Evolutionary conservation across 2,797 vertebrate genomes (phyloP).

Genomic region (Australoheros facetus): DNA sequence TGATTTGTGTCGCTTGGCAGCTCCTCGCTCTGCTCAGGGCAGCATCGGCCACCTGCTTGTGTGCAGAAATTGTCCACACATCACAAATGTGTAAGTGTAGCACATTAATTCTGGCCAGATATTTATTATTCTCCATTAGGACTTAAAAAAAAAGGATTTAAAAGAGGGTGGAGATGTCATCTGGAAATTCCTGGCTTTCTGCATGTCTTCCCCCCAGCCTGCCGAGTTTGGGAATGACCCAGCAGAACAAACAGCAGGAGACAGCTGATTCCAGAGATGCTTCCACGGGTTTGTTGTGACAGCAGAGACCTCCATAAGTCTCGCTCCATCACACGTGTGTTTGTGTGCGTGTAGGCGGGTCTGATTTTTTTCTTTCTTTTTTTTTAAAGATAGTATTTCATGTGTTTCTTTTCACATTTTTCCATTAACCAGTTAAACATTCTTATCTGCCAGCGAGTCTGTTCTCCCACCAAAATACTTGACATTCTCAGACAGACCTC

Average conservation of each 20-base stretch:
- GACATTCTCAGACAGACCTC: slow-evolving; percentile 50
- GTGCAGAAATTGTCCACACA: not conserved
- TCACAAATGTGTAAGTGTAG: slow-evolving; percentile 1
- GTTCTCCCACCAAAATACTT: slow-evolving; percentile 35
- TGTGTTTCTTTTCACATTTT: not conserved
- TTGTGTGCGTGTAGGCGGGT: not conserved
- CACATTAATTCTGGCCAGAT: not conserved
- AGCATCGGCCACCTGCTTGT: not conserved
- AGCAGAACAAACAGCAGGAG: slow-evolving; percentile 30
- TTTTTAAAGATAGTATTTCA: not conserved
- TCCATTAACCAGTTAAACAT: not conserved
- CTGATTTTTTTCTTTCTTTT: not conserved
- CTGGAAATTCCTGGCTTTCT: slow-evolving; percentile 12
- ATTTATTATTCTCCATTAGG: not conserved
- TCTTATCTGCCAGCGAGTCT: slow-evolving; percentile 28
- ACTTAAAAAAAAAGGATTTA: not conserved
- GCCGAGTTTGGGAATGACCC: slow-evolving; percentile 28
- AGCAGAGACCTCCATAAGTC: slow-evolving; percentile 38
- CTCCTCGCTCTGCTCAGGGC: not conserved
- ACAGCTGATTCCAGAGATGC: slow-evolving; percentile 48
- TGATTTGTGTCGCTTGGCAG: not conserved
- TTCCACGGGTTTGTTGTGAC: slow-evolving; percentile 51
- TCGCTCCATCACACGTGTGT: not conserved
- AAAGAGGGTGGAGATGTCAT: slow-evolving; percentile 9
- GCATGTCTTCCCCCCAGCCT: slow-evolving; percentile 1